Base-by-base conservation (phyloP, 2,888 invertebrate species). In the Nomada ferruginata region DNA sequence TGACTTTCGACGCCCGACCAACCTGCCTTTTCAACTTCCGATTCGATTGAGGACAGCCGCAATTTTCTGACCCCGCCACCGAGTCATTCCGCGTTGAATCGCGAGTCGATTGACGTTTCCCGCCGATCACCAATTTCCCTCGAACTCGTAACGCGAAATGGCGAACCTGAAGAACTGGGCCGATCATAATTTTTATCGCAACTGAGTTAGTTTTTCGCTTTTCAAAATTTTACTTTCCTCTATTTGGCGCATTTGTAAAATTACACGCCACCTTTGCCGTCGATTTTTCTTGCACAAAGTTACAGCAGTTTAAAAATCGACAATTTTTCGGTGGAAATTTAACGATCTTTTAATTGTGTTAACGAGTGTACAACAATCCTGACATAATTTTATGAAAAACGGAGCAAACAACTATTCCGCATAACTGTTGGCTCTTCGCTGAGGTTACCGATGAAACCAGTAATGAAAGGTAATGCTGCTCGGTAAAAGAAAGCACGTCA, bases 391-490 rank as follows among this genome's bases (percentile, higher is more conserved):
- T 44, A 42, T 18, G 2, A 20, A 2, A 53, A 20, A 44, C 15
- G 15, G 7, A 36, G 36, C 1, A 7, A 36, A 5, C 36, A 13
- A 13, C 50, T 4, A 50, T 50, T 15, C 68, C 36, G 36, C 36
- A 5, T 5, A 5, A 36, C 36, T 36, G 36, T 36, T 36, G 36
- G 5, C 36, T 36, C 36, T 7, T 36, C 36, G 7, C 36, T 7
- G 36, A 36, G 36, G 36, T 36, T 36, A 7, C 36, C 36, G 5
- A 7, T 7, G 36, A 36, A 36, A 36, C 7, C 36, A 9, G 61
- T 69, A 75, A 68, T 47, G 57, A 65, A 52, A 60, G 74, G 60
- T 59, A 66, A 68, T 68, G 75, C 42, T 13, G 52, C 23, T 65
- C 18, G 50, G 53, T 68, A 36, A 53, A 75, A 44, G 61, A 42